Conservation (phyloP, 2,797 vertebrate genomes). For the Carduelis carduelis region DNA sequence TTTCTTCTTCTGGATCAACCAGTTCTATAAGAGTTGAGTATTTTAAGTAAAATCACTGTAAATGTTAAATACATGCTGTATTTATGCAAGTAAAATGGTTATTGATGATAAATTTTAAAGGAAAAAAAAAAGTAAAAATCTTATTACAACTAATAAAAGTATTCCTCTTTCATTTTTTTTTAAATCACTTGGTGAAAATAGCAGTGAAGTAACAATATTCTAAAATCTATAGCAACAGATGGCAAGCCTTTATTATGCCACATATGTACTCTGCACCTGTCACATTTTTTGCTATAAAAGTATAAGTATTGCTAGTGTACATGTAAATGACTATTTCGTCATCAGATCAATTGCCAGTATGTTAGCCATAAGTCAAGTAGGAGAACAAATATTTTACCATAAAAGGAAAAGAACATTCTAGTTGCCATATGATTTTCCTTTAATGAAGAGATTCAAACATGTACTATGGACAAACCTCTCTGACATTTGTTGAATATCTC, state of each 20-base stretch:
- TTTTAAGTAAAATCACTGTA: neutral
- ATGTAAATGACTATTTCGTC: neutral
- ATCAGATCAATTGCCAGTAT: neutral
- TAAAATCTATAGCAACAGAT: conserved; percentile 25
- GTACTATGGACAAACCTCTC: neutral
- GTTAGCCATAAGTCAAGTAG: neutral
- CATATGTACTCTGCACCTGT: conserved; percentile 7
- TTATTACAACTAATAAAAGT: neutral
- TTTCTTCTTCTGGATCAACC: neutral
- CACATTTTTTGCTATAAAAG: neutral
- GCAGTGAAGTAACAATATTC: neutral
- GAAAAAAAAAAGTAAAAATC: neutral
- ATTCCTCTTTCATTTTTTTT: neutral
- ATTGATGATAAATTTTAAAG: neutral
- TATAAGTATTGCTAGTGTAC: neutral
- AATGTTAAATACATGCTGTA: neutral
- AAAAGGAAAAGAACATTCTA: neutral
- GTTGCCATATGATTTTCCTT: neutral
- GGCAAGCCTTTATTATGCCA: neutral
- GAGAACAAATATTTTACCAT: neutral
- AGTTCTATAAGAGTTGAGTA: neutral
- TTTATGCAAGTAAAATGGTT: neutral
- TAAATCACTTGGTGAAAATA: neutral
- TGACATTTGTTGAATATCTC: neutral
- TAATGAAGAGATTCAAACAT: neutral